phyloP scores from a whole-genome alignment of 2,113 vertebrate species.

The Leiothrix lutea region DNA sequence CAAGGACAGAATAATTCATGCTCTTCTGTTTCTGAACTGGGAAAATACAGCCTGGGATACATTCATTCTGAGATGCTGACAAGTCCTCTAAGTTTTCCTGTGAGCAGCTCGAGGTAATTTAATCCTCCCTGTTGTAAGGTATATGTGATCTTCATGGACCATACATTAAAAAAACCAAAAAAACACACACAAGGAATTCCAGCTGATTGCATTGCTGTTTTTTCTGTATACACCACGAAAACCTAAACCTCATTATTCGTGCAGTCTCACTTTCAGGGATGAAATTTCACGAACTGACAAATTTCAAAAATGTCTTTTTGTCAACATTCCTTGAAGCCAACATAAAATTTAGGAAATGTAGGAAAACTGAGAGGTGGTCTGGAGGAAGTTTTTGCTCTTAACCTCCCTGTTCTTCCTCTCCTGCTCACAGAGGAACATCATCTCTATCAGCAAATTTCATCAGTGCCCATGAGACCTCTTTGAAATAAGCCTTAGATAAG shows the following conservation, averaged over 20 bases:
- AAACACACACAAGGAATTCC: not conserved
- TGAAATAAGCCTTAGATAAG: slow-evolving; percentile 27
- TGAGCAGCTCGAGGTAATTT: slow-evolving; percentile 8
- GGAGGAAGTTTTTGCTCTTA: not conserved
- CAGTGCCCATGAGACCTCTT: not conserved
- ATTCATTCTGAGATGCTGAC: not conserved
- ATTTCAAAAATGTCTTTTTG: not conserved
- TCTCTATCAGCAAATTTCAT: not conserved
- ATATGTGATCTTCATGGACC: not conserved
- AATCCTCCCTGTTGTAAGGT: not conserved
- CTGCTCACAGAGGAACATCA: not conserved
- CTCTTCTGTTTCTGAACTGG: not conserved
- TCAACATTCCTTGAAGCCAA: not conserved
- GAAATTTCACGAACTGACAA: not conserved
- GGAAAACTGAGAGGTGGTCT: not conserved
- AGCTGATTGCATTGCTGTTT: not conserved
- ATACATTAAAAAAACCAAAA: not conserved
- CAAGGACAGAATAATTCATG: not conserved
- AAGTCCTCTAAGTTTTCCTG: not conserved
- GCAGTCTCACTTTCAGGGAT: not conserved
- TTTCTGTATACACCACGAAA: not conserved
- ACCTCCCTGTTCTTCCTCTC: not conserved
- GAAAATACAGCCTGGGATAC: not conserved
- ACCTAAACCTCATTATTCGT: not conserved
- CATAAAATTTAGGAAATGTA: not conserved